Evolutionary conservation across 1,140 invertebrate genomes (phyloP).

Genomic region (Ceratosolen solmsi): DNA sequence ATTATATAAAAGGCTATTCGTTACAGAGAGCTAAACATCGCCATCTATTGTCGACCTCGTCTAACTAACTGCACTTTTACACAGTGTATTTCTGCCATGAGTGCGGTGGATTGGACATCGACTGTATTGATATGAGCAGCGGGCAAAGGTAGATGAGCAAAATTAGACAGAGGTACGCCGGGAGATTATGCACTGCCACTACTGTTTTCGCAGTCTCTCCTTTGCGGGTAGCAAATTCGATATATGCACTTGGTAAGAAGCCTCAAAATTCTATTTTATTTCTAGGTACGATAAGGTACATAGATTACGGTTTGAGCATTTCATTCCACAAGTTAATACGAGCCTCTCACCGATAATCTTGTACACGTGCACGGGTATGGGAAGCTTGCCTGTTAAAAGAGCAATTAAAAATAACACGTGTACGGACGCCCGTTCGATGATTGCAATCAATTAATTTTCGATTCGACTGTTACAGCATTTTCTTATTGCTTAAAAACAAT

Average conservation of each 20-base stretch:
- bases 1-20: slow-evolving; percentile 64
- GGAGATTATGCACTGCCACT: too few species aligned
- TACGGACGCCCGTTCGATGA: neutral
- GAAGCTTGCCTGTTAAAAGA: neutral
- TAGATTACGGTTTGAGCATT: neutral
- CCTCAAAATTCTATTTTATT: too few species aligned
- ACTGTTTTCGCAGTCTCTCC: too few species aligned
- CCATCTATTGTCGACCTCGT: slow-evolving; percentile 56
- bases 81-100: too few species aligned
- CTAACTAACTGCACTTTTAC: too few species aligned
- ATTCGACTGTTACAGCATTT: neutral
- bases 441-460: slow-evolving; percentile 47
- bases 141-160: too few species aligned
- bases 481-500: neutral
- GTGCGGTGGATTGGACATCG: too few species aligned
- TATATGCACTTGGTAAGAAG: too few species aligned
- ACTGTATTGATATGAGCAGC: too few species aligned
- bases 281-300: too few species aligned
- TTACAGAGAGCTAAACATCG: slow-evolving; percentile 51
- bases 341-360: slow-evolving; percentile 38
- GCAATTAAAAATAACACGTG: neutral
- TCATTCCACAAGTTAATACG: neutral
- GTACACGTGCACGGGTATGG: slow-evolving; percentile 9
- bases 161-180: too few species aligned
- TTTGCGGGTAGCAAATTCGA: too few species aligned